Evolutionary conservation across 2,797 vertebrate genomes (phyloP).

Genomic region (Mallotus villosus): DNA sequence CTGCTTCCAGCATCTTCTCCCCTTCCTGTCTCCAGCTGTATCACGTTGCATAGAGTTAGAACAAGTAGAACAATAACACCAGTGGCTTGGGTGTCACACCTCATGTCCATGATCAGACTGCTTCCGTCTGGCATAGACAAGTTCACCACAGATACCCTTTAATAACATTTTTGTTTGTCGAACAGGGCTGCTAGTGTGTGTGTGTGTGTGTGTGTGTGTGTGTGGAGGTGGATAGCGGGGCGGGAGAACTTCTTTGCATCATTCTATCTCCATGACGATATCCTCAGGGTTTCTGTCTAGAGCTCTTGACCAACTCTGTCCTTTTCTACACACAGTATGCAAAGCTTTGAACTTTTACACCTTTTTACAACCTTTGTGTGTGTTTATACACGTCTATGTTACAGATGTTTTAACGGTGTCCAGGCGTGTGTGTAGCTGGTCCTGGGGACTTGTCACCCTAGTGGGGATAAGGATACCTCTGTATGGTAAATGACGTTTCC

Average conservation of each 20-base stretch:
- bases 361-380: slow-evolving; percentile 65
- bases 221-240: slow-evolving; percentile 19
- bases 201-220: too few species aligned
- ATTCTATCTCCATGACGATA: slow-evolving; percentile 52
- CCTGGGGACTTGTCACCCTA: neutral
- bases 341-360: slow-evolving; percentile 70
- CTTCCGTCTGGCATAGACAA: too few species aligned
- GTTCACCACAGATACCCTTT: too few species aligned
- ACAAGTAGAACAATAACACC: slow-evolving; percentile 30
- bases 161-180: too few species aligned
- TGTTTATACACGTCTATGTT: slow-evolving; percentile 62
- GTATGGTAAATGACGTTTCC: neutral
- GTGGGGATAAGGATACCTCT: neutral
- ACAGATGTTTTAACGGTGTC: slow-evolving; percentile 23
- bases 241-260: slow-evolving; percentile 33
- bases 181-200: too few species aligned
- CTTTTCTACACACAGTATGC: slow-evolving; percentile 62
- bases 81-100: too few species aligned
- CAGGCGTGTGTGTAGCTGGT: neutral
- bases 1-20: slow-evolving; percentile 41
- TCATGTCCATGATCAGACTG: too few species aligned
- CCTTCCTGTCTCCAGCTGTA: slow-evolving; percentile 38
- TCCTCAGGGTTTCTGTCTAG: slow-evolving; percentile 59
- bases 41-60: slow-evolving; percentile 49
- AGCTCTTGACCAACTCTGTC: slow-evolving; percentile 54